Conservation (phyloP, 2,797 vertebrate genomes). For the Neopelma chrysocephalum region DNA sequence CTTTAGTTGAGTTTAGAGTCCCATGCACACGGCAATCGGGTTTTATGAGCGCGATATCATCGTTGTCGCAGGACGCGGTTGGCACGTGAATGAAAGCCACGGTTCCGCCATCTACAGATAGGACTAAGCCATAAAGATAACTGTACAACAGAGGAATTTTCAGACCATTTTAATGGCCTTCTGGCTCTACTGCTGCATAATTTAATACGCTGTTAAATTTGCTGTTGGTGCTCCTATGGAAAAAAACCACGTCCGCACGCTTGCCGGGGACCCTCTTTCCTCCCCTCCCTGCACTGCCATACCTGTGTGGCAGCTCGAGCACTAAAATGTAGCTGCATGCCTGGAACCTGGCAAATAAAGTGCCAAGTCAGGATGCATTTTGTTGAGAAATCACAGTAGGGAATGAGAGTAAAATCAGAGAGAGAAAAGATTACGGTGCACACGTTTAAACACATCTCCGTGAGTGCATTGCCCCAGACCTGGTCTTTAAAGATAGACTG, state of each 20-base stretch:
- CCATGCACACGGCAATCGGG: neutral
- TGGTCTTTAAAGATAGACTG: neutral
- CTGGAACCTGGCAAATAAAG: neutral
- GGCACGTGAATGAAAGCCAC: slow-evolving; percentile 25
- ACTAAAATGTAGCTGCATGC: neutral
- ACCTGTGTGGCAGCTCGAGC: neutral
- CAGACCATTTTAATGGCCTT: neutral
- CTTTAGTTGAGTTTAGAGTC: neutral
- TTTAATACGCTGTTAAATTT: neutral
- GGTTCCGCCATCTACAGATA: neutral
- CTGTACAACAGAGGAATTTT: neutral
- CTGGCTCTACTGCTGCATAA: neutral
- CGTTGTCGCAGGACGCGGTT: neutral
- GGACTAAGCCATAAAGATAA: slow-evolving; percentile 40
- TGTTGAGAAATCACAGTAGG: neutral
- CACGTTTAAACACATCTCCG: neutral
- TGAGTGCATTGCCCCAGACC: neutral
- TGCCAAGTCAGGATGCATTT: neutral
- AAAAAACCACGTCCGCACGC: neutral
- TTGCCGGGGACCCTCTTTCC: neutral
- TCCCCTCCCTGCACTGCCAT: neutral
- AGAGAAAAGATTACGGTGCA: accelerated
- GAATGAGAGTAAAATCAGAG: neutral
- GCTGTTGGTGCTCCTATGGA: neutral
- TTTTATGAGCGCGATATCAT: neutral